Evolutionary conservation across 2,113 vertebrate species (phyloP).

Genomic region (Cyphotilapia sp.): DNA sequence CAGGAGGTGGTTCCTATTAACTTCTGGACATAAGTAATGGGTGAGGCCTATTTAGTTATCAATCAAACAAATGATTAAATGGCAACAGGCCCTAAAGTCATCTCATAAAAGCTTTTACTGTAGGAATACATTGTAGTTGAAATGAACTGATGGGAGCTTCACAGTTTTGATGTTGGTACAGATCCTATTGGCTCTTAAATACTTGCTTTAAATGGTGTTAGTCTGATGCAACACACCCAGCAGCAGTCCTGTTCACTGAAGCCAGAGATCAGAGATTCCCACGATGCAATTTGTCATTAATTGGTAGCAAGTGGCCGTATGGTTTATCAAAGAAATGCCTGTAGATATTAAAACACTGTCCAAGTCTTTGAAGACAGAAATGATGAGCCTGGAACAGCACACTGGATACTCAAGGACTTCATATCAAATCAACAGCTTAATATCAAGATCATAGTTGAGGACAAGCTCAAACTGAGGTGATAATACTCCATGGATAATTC

Average conservation of each 20-base stretch:
- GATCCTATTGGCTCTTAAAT: conserved; percentile 15
- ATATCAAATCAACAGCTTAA: not conserved
- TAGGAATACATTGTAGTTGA: conserved; percentile 17
- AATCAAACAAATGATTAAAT: not conserved
- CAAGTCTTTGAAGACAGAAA: not conserved
- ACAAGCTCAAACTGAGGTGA: not conserved
- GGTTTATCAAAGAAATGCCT: not conserved
- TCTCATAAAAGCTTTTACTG: not conserved
- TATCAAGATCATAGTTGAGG: not conserved
- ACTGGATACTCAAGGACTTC: not conserved
- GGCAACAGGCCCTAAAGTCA: not conserved
- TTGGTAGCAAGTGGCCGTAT: conserved; percentile 2
- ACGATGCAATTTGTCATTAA: conserved; percentile 34
- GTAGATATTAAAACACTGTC: not conserved
- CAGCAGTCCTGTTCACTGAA: conserved; percentile 31
- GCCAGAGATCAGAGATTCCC: conserved; percentile 25
- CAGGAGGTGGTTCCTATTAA: not conserved
- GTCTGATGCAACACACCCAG: not conserved
- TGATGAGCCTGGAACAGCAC: not conserved
- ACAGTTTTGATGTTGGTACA: not conserved
- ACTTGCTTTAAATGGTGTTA: conserved; percentile 8
- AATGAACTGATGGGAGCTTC: not conserved
- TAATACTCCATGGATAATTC: not conserved
- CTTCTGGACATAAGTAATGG: not conserved
- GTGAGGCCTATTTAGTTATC: not conserved